A percentile compares a stretch with the other conserved stretches of the same genome.
phyloP scores from a whole-genome alignment of 2,888 invertebrate species.

The Disparrhopalites patrizii region DNA sequence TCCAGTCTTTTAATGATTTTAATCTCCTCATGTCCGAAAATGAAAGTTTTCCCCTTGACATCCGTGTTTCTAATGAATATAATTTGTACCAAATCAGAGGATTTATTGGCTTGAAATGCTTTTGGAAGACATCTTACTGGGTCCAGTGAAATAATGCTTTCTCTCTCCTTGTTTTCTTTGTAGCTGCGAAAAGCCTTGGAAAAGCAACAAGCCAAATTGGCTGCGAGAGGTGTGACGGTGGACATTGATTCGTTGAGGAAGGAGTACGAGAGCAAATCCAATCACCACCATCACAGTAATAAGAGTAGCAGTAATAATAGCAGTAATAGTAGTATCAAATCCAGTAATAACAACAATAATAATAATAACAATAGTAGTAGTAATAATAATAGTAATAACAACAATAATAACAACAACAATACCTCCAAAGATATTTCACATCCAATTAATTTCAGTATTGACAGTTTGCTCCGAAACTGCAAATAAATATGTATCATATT shows the following conservation, averaged over 20 bases:
- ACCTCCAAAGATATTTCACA: slow-evolving; percentile 28
- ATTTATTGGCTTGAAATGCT: no score
- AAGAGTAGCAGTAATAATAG: background rate
- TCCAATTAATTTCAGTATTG: slow-evolving; percentile 38
- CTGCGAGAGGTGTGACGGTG: slow-evolving; percentile 71
- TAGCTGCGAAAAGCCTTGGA: slow-evolving; percentile 84
- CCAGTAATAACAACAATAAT: slow-evolving; percentile 15
- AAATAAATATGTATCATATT: slow-evolving; percentile 1
- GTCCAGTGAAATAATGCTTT: no score
- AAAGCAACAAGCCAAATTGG: slow-evolving; percentile 84
- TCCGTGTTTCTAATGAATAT: no score
- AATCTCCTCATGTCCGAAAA: no score
- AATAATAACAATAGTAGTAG: slow-evolving; percentile 4
- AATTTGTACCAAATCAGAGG: no score
- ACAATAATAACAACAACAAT: slow-evolving; percentile 10
- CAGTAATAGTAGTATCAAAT: no score
- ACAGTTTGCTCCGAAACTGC: slow-evolving; percentile 31
- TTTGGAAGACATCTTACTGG: no score
- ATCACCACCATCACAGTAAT: slow-evolving; percentile 14
- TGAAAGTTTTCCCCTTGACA: no score
- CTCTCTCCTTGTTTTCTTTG: slow-evolving; percentile 7
- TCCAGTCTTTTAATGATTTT: no score
- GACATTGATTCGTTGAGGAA: slow-evolving; percentile 78
- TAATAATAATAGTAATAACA: slow-evolving; percentile 11
- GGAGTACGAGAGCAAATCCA: slow-evolving; percentile 58